Evolutionary conservation across 2,888 invertebrate species (phyloP).

Genomic region (Leptinotarsa peninsularis): DNA sequence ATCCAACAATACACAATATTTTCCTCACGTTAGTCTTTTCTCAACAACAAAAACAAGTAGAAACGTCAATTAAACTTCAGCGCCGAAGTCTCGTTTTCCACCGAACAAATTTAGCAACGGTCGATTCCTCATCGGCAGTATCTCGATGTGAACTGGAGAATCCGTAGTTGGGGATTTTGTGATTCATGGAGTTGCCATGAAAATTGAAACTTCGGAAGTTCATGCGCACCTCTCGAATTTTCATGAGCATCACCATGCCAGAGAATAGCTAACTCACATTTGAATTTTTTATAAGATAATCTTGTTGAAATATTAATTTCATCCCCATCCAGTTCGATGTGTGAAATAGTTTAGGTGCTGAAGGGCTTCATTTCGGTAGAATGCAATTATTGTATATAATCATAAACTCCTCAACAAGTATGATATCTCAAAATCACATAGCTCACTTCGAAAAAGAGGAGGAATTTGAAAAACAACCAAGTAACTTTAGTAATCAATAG

Average conservation of each 20-base stretch:
- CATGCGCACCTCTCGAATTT: slow-evolving; percentile 20
- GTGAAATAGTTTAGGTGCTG: background rate
- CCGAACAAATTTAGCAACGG: background rate
- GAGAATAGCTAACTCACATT: background rate
- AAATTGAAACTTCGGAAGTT: slow-evolving; percentile 14
- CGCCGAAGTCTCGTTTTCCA: background rate
- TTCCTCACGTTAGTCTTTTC: too few species aligned
- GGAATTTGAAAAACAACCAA: too few species aligned
- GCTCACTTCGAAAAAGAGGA: too few species aligned
- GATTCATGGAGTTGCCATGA: slow-evolving; percentile 14
- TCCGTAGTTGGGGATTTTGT: slow-evolving; percentile 5
- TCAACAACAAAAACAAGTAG: background rate
- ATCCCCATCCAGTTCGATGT: background rate
- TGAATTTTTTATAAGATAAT: background rate
- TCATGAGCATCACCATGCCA: slow-evolving; percentile 14
- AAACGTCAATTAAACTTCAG: background rate
- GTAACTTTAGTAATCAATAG: too few species aligned
- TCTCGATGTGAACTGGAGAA: slow-evolving; percentile 21
- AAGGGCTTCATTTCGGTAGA: background rate
- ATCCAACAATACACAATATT: too few species aligned
- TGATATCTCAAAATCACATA: too few species aligned
- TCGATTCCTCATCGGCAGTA: background rate
- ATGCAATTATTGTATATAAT: too few species aligned
- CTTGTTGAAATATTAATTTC: background rate
- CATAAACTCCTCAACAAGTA: too few species aligned